Evolutionary conservation across 2,888 invertebrate genomes (phyloP), one percentile per base, ranked within the genome.

Genomic region (Dynastes tityus): DNA sequence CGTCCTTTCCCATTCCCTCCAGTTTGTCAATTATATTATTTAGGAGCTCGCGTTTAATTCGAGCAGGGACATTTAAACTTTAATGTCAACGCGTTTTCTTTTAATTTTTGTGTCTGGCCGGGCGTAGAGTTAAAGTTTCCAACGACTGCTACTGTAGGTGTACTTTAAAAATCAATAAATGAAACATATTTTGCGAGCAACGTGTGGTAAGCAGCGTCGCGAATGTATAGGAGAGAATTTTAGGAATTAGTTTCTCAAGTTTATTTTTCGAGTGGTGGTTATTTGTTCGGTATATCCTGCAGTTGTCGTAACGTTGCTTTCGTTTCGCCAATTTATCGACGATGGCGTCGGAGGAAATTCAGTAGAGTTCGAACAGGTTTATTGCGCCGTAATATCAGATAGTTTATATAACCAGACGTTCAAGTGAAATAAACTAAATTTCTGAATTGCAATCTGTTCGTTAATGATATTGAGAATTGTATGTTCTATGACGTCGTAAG

Each of bases 41-140:
- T 67, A 67, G 65, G 40, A 70, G 53, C 55, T 70, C 53, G 5
- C 4, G n/a, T 70, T 70, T 70, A 70, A 58, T 58, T 58, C 22
- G 55, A 8, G 16, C 13, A 1, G 22, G 5, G 55, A 58, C 22
- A 22, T 58, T 58, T 58, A 58, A 8, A 16, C 6, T 58, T 58
- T 58, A 58, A 58, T 58, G 1, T 58, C 55, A 8, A 1, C 8
- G 16, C 55, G 55, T 58, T 53, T 22, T 8, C 55, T n/a, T 58
- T 58, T 58, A 58, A 58, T 58, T 27, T 27, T 22, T 8, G 5
- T 4, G 16, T 22, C 16, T 4, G 16, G 55, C 16, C 55, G 4
- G 55, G 27, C 22, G 8, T 22, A 58, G 22, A 58, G 16, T 58
- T 22, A 16, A 58, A 58, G 55, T 58, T 16, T 22, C 22, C 13